These are phyloP conservation scores for Dromas ardeola DNA, from an alignment of 2,113 vertebrate genomes.

Conservation along the genomic window DNA sequence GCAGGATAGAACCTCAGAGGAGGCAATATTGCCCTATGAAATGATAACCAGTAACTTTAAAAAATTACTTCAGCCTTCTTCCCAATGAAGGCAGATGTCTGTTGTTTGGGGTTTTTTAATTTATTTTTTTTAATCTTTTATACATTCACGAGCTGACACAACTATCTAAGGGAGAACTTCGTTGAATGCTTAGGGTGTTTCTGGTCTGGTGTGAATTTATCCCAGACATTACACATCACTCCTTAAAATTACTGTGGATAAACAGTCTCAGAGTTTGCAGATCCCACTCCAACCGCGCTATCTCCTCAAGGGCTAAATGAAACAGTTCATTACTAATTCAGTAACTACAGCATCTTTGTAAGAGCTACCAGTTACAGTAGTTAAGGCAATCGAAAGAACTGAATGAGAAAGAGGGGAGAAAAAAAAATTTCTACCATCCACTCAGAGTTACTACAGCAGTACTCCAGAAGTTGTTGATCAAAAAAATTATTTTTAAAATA, in stretches of 20 bases:
- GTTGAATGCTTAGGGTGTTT: not conserved
- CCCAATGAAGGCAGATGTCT: not conserved
- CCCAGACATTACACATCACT: not conserved
- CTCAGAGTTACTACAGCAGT: not conserved
- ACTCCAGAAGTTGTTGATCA: not conserved
- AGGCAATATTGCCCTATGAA: not conserved
- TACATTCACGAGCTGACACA: not conserved
- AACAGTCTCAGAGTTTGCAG: not conserved
- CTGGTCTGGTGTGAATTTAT: not conserved
- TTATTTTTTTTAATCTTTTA: not conserved
- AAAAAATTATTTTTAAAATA: not conserved
- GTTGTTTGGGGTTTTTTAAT: accelerated
- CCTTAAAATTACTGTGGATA: not conserved
- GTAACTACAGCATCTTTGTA: not conserved
- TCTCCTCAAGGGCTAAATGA: not conserved
- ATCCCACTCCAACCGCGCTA: not conserved
- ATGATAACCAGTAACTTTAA: not conserved
- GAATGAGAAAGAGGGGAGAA: not conserved
- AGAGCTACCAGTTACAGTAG: accelerated
- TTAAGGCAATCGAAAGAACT: not conserved
- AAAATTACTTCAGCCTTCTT: not conserved
- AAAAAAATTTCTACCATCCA: not conserved
- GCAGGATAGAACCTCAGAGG: not conserved
- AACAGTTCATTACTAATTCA: not conserved
- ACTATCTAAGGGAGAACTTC: accelerated